Conservation (phyloP, 23 tunicate species). For the Oikopleura albicans region DNA sequence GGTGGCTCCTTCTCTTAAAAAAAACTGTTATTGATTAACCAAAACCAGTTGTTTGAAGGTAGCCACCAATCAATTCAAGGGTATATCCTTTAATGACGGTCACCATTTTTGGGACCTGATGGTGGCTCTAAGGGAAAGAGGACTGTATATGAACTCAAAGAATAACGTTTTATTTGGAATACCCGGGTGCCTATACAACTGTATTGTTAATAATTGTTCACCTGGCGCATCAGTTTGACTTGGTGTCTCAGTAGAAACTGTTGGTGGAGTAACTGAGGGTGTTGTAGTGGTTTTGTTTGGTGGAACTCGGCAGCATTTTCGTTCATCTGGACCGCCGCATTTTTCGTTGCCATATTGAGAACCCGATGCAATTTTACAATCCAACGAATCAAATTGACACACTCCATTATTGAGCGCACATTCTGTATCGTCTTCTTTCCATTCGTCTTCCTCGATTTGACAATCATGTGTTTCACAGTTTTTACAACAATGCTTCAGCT, state of each 20-base stretch:
- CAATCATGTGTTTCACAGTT: constrained; percentile 2
- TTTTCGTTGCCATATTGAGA: background rate
- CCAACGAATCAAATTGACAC: background rate
- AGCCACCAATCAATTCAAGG: no score
- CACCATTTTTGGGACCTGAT: no score
- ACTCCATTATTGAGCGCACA: background rate
- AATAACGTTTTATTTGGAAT: no score
- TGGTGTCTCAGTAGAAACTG: background rate
- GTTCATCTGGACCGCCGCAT: constrained; percentile 5
- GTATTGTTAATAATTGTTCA: background rate
- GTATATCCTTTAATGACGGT: no score
- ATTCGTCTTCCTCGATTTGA: background rate
- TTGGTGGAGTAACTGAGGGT: background rate
- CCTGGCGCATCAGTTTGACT: background rate
- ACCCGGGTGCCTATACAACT: background rate
- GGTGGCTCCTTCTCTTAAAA: no score
- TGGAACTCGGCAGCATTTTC: background rate
- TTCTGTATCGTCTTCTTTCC: background rate
- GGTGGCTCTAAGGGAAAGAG: no score
- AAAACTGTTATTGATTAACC: no score
- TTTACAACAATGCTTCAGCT: background rate
- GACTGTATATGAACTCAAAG: no score
- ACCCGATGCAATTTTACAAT: background rate
- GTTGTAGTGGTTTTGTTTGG: background rate
- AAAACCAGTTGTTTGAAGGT: no score